A percentile compares a stretch with the other conserved stretches of the same genome.
These are phyloP conservation scores for Aproaerema taeniolella DNA, from an alignment of 2,888 invertebrate species.

Conservation along the genomic window DNA sequence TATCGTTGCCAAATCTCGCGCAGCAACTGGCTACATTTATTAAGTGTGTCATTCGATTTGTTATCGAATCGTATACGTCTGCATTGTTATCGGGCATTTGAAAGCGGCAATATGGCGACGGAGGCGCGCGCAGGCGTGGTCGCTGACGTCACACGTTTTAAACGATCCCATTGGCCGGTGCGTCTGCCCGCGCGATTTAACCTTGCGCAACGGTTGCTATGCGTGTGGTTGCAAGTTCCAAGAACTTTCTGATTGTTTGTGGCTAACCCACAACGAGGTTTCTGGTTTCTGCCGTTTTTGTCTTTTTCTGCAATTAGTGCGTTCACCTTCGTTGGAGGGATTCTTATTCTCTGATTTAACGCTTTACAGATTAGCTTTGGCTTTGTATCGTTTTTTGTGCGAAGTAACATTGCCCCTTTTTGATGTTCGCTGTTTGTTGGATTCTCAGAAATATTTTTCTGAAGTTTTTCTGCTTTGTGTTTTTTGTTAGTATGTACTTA, in stretches of 20 bases:
- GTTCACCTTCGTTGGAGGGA: no score
- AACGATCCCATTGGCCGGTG: constrained; percentile 49
- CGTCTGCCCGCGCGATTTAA: constrained; percentile 52
- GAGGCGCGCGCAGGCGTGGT: constrained; percentile 77
- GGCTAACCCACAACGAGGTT: neutral
- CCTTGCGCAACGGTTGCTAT: constrained; percentile 73
- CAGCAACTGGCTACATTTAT: no score
- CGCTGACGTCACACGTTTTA: constrained; percentile 60
- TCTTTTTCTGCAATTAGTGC: no score
- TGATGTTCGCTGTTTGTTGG: neutral
- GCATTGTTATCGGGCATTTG: constrained; percentile 40
- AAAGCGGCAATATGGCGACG: constrained; percentile 53
- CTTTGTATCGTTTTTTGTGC: no score
- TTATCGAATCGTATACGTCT: no score
- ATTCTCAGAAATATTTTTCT: neutral
- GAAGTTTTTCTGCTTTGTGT: no score
- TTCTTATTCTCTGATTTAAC: neutral
- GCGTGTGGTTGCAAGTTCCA: constrained; percentile 44
- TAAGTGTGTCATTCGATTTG: no score
- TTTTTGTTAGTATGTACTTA: no score
- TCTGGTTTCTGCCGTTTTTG: no score
- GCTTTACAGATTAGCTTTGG: no score
- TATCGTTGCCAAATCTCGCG: no score
- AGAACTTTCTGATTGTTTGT: constrained; percentile 30
- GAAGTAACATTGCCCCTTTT: neutral